Base-by-base conservation (phyloP, 2,888 invertebrate genomes). In the Microctonus aethiopoides region DNA sequence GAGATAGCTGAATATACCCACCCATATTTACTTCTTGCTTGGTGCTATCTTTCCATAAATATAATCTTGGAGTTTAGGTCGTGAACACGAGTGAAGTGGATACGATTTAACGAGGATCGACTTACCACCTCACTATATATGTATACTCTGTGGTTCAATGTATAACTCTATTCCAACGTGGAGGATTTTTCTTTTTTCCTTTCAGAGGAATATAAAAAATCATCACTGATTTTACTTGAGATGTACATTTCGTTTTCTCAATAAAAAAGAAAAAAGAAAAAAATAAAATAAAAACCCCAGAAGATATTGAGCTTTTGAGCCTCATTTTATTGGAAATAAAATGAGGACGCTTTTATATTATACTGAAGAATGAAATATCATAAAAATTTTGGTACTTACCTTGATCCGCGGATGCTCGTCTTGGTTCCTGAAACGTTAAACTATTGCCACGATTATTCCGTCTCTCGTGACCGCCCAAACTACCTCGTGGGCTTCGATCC, bases 391-490 rank as follows among this genome's bases (percentile, higher is more conserved):
- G 46, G 29, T 36, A 60, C 74, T 78, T 71, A 86, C 85, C 82
- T 76, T 86, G 85, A 79, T 85, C 85, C 29, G 81, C 82, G 10
- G 85, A 86, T 20, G 83, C 79, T 70, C 85, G 79, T 26, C 85
- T 79, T 24, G 79, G 78, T 56, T 85, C 84, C 63, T 84, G 85
- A 0, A 78, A 74, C 6, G 76, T 70, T 4, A 92, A 88, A 0
- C 91, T 91, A 0, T 66, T 70, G 13, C 91, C 90, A 63, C 92
- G 88, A 0, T 91, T 91, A 80, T 90, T 90, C 52, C 91, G 87
- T 72, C 89, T 90, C 51, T 88, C 85, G 56, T 88, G 88, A 71
- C 83, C 83, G 3, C 82, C 77, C 32, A 87, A 80, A 78, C 89
- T 87, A 75, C 89, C 67, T 24, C 88, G 79, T 0, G 87, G 87